Conservation (phyloP, 1,140 invertebrate species). For the Colletes gigas region DNA sequence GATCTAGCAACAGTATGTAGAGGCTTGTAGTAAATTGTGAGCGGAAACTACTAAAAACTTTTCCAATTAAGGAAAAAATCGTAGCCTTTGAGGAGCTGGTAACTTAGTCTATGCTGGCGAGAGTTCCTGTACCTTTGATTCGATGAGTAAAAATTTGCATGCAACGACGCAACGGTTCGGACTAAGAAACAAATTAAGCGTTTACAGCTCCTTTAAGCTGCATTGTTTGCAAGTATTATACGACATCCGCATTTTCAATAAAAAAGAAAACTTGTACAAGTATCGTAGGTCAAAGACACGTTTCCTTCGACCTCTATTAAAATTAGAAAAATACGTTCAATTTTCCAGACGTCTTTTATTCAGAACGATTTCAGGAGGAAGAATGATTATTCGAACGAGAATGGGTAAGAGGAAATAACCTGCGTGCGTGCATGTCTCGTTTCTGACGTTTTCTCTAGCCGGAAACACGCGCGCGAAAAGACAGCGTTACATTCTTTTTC, state of each 20-base stretch:
- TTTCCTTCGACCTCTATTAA: too few relatives aligned
- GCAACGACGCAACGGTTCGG: neutral
- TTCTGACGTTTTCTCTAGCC: slow-evolving; percentile 2
- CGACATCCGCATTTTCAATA: too few relatives aligned
- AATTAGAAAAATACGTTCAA: too few relatives aligned
- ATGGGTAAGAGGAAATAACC: neutral
- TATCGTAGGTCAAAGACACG: too few relatives aligned
- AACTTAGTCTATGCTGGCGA: neutral
- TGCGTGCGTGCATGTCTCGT: neutral
- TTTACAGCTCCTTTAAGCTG: neutral
- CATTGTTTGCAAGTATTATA: too few relatives aligned
- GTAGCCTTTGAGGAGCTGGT: neutral
- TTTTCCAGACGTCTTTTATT: too few relatives aligned
- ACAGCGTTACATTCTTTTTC: slow-evolving; percentile 30
- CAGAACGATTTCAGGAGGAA: too few relatives aligned
- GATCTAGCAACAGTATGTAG: neutral
- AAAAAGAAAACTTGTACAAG: too few relatives aligned
- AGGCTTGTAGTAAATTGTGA: neutral
- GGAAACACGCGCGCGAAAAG: slow-evolving; percentile 36
- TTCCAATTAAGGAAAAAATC: slow-evolving; percentile 16
- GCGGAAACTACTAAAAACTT: neutral
- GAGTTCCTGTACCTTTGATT: neutral
- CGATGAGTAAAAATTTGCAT: neutral
- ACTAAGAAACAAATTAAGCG: neutral
- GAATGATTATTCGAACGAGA: neutral